Percentiles rank a stretch among this genome's conserved stretches.
phyloP scores from a whole-genome alignment of 2,797 vertebrate genomes.

The Petrocephalus schoutedeni region DNA sequence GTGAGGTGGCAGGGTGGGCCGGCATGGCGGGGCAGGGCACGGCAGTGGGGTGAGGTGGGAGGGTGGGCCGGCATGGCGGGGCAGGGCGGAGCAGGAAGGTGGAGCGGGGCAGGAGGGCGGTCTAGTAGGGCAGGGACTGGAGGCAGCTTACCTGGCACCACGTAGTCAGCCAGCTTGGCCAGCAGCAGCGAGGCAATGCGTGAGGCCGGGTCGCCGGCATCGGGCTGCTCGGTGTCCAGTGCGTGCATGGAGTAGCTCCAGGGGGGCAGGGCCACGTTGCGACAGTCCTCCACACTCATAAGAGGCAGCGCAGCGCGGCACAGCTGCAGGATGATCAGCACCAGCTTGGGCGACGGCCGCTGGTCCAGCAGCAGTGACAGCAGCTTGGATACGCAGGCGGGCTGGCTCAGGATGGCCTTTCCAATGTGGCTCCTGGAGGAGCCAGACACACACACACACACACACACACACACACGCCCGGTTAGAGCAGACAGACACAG shows the following conservation, averaged over 20 bases:
- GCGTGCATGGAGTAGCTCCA: constrained; percentile 95
- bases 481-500: too few species aligned
- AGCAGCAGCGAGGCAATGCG: constrained; percentile 89
- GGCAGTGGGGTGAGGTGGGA: not conserved
- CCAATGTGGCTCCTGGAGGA: constrained; percentile 89
- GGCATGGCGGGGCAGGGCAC: not conserved
- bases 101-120: not conserved
- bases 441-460: constrained; percentile 9
- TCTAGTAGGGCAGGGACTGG: not conserved
- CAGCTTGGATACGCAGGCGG: constrained; percentile 95
- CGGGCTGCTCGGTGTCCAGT: constrained; percentile 85
- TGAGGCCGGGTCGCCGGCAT: constrained; percentile 90
- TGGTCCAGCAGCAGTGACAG: constrained; percentile 94
- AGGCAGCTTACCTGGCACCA: constrained; percentile 81
- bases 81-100: not conserved
- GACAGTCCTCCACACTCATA: constrained; percentile 98
- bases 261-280: constrained; percentile 88
- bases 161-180: constrained; percentile 94
- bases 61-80: not conserved
- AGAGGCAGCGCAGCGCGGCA: constrained; percentile 92
- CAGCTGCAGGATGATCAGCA: constrained; percentile 95
- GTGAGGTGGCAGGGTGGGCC: not conserved
- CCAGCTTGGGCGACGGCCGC: constrained; percentile 92
- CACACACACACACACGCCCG: not conserved
- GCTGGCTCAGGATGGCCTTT: constrained; percentile 96